phyloP scores from a whole-genome alignment of 1,140 invertebrate species.

The Eulimnadia texana region DNA sequence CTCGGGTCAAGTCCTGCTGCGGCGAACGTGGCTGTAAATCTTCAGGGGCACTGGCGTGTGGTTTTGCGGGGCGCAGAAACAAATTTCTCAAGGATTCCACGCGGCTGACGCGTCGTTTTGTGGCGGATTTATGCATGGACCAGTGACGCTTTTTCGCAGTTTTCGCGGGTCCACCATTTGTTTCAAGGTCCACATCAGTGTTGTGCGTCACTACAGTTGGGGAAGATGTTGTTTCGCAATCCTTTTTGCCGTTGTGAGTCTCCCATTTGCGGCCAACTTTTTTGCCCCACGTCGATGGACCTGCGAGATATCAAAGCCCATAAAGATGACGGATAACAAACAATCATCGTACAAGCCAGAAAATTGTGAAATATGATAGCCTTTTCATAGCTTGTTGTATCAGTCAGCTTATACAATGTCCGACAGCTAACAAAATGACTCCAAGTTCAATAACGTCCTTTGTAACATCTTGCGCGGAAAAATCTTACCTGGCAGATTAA shows the following conservation, averaged over 20 bases:
- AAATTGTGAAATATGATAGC: too few relatives aligned
- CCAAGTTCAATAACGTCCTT: too few relatives aligned
- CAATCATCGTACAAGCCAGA: too few relatives aligned
- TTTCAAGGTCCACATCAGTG: not conserved
- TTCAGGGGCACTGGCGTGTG: not conserved
- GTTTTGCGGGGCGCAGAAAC: constrained; percentile 24
- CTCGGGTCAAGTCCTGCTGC: not conserved
- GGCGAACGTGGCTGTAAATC: constrained; percentile 2
- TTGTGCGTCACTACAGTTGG: not conserved
- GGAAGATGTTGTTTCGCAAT: not conserved
- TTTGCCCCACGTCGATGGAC: constrained; percentile 46
- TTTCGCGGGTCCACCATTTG: not conserved
- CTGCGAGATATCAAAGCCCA: too few relatives aligned
- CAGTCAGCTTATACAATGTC: too few relatives aligned
- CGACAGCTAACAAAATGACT: too few relatives aligned
- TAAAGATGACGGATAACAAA: too few relatives aligned
- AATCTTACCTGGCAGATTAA: too few relatives aligned
- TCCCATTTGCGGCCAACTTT: constrained; percentile 47
- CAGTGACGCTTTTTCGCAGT: constrained; percentile 2
- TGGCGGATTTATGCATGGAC: constrained; percentile 15
- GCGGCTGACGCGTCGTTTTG: constrained; percentile 34
- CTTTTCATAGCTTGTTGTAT: too few relatives aligned
- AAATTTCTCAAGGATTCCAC: constrained; percentile 41
- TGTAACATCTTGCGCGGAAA: too few relatives aligned
- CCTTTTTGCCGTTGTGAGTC: constrained; percentile 24